Evolutionary conservation across 1,140 invertebrate genomes (phyloP), one percentile per base, ranked within the genome.

Genomic region (Leguminivora glycinivorella): DNA sequence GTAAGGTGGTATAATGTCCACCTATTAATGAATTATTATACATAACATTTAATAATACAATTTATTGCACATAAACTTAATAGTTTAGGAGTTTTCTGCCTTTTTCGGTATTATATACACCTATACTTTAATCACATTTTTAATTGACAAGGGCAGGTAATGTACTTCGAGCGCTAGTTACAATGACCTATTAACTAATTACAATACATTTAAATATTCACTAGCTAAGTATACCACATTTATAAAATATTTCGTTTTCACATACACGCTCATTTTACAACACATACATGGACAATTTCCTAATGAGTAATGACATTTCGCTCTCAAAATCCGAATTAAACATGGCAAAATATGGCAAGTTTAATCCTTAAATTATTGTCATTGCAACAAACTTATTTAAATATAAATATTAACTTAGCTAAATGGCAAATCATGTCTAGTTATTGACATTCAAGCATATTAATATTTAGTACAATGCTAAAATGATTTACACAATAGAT

Each of bases 271-370:
- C 17, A 52, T 29, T 19, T 24, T 19, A 25, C 12, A 58, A 60
- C 25, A 14, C 14, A 56, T 26, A 52, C n/a, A 17, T 14, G n/a
- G n/a, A n/a, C 47, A 52, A 52, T 22, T 22, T 52, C 47, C 47
- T 52, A 52, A 22, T 52, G 19, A 22, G n/a, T n/a, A n/a, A n/a
- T n/a, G n/a, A n/a, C 47, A 52, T 19, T 52, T 17, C 19, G 47
- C n/a, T n/a, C 31, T 52, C n/a, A 12, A 25, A 17, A 69, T 43
- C 29, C 67, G 83, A 85, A 88, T 90, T 85, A 85, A 90, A 87
- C 88, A 90, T 90, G 85, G 86, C 86, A 72, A 81, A 70, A 68
- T 87, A 90, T 88, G 88, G 88, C 85, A 84, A 85, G 86, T 88
- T 90, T 88, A 90, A 90, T 85, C 82, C 73, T 79, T 75, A 74